Percentiles rank a stretch among this genome's conserved stretches.
These are phyloP conservation scores for Saguinus imperator DNA, from an alignment of 2,113 vertebrate genomes.

Conservation along the genomic window DNA sequence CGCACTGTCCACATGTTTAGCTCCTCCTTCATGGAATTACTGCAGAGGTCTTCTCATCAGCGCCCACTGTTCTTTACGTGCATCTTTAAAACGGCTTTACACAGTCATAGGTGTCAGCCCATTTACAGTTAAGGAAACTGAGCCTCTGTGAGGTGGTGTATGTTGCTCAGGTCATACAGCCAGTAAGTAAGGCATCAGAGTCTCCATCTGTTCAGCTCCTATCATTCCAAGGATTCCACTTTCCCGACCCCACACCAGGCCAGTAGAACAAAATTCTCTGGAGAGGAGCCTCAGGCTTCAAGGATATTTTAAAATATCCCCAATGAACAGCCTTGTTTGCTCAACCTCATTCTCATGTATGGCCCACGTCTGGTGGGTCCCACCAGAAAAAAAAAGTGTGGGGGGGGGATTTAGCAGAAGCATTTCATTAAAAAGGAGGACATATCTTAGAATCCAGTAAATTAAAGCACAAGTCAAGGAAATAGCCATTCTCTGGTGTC, in stretches of 20 bases:
- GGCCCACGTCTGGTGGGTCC: not conserved
- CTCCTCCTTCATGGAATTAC: not conserved
- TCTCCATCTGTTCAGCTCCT: not conserved
- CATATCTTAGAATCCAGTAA: not conserved
- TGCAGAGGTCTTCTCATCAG: not conserved
- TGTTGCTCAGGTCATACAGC: not conserved
- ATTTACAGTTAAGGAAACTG: not conserved
- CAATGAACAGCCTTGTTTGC: not conserved
- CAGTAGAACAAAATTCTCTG: not conserved
- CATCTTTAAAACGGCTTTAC: not conserved
- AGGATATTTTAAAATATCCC: not conserved
- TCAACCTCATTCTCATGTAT: not conserved
- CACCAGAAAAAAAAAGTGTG: not conserved
- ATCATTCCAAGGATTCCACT: not conserved
- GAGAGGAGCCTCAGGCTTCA: not conserved
- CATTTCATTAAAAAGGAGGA: not conserved
- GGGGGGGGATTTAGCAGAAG: not conserved
- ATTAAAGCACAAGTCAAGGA: not conserved
- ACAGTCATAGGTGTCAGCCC: not conserved
- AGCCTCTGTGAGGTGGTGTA: not conserved
- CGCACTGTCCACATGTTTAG: fast-evolving
- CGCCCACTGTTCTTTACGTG: not conserved
- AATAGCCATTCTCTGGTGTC: not conserved
- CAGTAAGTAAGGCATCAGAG: not conserved
- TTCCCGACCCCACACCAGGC: not conserved